Evolutionary conservation across 2,888 invertebrate species (phyloP).

Genomic region (Chrysolina haemoptera): DNA sequence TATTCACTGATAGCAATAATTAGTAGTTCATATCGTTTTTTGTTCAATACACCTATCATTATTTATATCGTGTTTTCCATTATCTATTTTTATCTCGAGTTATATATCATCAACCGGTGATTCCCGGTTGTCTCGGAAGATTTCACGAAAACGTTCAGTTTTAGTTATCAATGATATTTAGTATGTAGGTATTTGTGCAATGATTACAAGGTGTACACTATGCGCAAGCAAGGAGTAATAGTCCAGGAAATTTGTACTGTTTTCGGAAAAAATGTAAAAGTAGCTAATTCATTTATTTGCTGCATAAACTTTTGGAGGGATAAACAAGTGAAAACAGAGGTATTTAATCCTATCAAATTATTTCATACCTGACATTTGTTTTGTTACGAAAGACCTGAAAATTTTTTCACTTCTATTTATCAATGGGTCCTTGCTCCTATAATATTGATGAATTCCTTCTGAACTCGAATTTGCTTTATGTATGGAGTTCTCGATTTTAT

Average conservation of each 20-base stretch:
- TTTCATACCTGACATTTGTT: no score
- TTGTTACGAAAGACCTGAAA: no score
- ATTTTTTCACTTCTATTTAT: no score
- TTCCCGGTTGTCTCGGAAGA: conserved; percentile 8
- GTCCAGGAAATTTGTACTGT: background rate
- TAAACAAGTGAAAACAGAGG: no score
- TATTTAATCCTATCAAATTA: no score
- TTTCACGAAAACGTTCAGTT: background rate
- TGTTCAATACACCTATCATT: background rate
- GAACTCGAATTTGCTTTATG: no score
- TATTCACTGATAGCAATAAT: background rate
- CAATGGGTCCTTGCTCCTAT: no score
- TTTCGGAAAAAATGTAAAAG: no score
- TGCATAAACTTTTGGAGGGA: no score
- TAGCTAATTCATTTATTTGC: no score
- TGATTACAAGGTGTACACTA: background rate
- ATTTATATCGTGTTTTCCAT: background rate
- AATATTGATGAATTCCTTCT: no score
- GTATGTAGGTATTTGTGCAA: background rate
- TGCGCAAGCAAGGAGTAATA: background rate
- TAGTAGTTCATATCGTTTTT: conserved; percentile 1
- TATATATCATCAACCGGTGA: conserved; percentile 4
- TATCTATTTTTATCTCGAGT: conserved; percentile 21
- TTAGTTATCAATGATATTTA: background rate
- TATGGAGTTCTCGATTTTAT: no score